Conservation (phyloP, 2,113 vertebrate species). For the Zosterops lateralis region DNA sequence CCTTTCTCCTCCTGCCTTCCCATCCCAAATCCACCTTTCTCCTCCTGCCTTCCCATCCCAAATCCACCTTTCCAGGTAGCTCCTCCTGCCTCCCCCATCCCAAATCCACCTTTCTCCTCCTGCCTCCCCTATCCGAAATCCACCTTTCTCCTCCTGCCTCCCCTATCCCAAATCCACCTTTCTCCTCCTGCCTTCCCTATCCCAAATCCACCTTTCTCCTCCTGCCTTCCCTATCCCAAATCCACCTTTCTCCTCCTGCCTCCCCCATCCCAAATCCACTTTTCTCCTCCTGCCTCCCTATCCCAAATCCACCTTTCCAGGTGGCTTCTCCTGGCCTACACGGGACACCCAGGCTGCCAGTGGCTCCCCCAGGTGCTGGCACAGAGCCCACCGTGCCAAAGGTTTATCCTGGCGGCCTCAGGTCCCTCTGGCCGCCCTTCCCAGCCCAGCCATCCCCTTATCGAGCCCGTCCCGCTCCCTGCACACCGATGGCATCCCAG, state of each 20-base stretch:
- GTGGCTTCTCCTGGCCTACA: background rate
- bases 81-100: background rate
- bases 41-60: too few species aligned
- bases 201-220: too few species aligned
- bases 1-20: too few species aligned
- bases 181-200: too few species aligned
- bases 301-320: background rate
- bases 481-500: rapidly evolving
- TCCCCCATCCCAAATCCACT: too few species aligned
- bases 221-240: too few species aligned
- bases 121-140: background rate
- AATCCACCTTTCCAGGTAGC: too few species aligned
- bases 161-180: too few species aligned
- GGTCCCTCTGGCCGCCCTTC: background rate
- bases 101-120: background rate
- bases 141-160: background rate
- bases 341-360: background rate
- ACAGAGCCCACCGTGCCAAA: background rate
- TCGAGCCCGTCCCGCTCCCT: background rate
- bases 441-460: rapidly evolving
- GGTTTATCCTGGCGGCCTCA: background rate
- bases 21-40: too few species aligned
- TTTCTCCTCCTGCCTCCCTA: too few species aligned
- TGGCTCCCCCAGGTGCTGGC: background rate
- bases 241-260: too few species aligned